Conservation (phyloP, 2,888 invertebrate species). For the Rhaphigaster nebulosa region DNA sequence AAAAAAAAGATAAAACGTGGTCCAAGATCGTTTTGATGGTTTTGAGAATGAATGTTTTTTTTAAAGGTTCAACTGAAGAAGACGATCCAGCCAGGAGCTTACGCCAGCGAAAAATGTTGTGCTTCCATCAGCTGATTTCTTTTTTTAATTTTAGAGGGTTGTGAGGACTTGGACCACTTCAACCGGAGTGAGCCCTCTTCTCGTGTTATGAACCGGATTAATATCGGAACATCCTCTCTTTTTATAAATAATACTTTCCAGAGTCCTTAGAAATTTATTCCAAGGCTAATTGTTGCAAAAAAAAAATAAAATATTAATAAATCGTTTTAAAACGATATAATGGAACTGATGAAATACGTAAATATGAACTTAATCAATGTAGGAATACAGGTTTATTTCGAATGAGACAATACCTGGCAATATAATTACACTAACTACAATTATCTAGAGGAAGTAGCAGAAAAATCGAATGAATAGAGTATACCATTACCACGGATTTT, state of each 20-base stretch:
- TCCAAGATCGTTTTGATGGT: background rate
- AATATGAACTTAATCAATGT: too few species aligned
- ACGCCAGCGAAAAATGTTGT: conserved; percentile 18
- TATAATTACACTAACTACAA: too few species aligned
- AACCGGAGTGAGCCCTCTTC: background rate
- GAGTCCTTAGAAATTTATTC: background rate
- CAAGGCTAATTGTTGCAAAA: background rate
- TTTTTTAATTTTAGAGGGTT: conserved; percentile 35
- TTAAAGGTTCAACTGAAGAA: background rate
- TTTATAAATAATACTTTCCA: background rate
- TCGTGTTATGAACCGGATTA: conserved; percentile 25
- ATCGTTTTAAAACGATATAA: too few species aligned
- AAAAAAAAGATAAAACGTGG: background rate
- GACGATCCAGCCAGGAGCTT: background rate
- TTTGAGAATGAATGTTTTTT: background rate
- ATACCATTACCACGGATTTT: too few species aligned
- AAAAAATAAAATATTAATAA: background rate
- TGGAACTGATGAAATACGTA: too few species aligned
- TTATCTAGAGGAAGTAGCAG: too few species aligned
- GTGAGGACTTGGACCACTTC: conserved; percentile 28
- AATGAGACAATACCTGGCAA: too few species aligned
- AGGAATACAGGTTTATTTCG: too few species aligned
- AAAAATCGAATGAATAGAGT: too few species aligned
- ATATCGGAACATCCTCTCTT: background rate
- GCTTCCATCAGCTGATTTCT: conserved; percentile 41